Evolutionary conservation across 2,888 invertebrate species (phyloP).

Genomic region (Rosalia funebris): DNA sequence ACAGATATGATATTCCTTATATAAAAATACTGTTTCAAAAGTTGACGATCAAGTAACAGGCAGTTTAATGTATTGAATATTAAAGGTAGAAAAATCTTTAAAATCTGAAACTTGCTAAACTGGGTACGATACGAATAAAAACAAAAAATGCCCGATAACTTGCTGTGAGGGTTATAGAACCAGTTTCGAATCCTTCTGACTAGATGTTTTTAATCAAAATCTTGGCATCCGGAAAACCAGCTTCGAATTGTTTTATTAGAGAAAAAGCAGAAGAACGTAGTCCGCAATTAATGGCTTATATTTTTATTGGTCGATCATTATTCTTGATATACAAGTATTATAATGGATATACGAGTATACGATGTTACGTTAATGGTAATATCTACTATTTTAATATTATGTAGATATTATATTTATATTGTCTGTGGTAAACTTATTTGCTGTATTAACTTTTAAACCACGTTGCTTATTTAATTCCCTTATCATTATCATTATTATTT

Average conservation of each 20-base stretch:
- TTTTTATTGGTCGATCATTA: not conserved
- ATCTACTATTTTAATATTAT: too few relatives aligned
- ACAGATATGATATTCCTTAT: not conserved
- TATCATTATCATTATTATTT: too few relatives aligned
- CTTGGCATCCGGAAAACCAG: conserved; percentile 22
- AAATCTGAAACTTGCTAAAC: conserved; percentile 25
- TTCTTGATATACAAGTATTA: not conserved
- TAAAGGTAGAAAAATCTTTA: conserved; percentile 26
- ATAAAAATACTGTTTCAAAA: conserved; percentile 18
- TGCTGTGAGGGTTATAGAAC: conserved; percentile 17
- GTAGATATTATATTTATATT: too few relatives aligned
- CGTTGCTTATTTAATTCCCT: too few relatives aligned
- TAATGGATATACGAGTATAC: not conserved
- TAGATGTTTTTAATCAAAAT: conserved; percentile 20
- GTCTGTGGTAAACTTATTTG: too few relatives aligned
- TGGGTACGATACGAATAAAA: conserved; percentile 25
- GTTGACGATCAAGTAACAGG: conserved; percentile 22
- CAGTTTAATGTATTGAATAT: conserved; percentile 14
- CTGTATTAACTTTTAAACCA: too few relatives aligned
- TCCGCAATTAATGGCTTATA: not conserved
- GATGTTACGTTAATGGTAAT: too few relatives aligned
- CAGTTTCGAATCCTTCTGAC: conserved; percentile 23
- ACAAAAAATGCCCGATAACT: conserved; percentile 21
- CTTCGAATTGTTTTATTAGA: conserved; percentile 1
- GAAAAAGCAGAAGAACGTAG: not conserved